phyloP scores from a whole-genome alignment of 1,140 invertebrate genomes.

The Diabrotica virgifera region DNA sequence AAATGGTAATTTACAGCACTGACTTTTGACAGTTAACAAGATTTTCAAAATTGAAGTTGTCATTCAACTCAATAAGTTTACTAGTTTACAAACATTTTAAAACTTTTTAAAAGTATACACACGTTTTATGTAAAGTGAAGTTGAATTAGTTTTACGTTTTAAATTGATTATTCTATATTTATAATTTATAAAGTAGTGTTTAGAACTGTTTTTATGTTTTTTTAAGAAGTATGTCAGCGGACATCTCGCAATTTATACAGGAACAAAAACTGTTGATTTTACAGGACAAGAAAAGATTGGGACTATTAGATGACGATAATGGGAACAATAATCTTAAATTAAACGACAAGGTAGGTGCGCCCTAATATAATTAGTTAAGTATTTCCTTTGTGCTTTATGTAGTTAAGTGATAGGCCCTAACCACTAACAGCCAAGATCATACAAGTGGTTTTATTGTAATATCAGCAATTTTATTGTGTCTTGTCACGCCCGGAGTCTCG shows the following conservation, averaged over 20 bases:
- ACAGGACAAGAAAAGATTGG: constrained; percentile 19
- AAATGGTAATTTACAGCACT: no score
- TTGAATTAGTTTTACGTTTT: no score
- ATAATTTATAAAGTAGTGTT: no score
- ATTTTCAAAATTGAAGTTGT: no score
- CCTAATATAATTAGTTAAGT: background rate
- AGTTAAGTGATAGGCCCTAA: background rate
- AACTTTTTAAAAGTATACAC: no score
- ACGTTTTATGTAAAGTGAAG: no score
- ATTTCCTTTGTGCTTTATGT: background rate
- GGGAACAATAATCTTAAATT: background rate
- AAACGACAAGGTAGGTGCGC: background rate
- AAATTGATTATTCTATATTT: no score
- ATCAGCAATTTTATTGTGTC: constrained; percentile 2
- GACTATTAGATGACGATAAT: background rate
- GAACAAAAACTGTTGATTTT: constrained; percentile 15
- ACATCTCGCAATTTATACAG: constrained; percentile 16
- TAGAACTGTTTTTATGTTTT: no score
- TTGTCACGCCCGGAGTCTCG: background rate
- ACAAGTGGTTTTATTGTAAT: background rate
- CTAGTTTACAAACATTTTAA: no score
- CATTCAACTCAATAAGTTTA: no score
- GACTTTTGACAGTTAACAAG: no score
- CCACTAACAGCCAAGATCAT: background rate
- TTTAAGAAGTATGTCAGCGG: constrained; percentile 9